Evolutionary conservation across 2,113 vertebrate genomes (phyloP).

Genomic region (Xenopus laevis): DNA sequence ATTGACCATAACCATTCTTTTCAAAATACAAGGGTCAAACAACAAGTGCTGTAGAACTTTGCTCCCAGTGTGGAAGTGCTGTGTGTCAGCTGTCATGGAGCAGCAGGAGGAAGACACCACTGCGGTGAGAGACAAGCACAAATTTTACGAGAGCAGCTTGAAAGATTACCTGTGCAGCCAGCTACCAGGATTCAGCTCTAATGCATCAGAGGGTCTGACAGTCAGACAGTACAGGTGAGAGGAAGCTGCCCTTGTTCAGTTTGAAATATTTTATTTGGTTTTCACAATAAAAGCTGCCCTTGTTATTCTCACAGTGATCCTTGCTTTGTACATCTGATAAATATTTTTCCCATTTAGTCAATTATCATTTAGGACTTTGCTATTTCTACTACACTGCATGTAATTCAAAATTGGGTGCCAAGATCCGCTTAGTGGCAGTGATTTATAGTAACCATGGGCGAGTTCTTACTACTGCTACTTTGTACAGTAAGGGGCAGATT

Average conservation of each 20-base stretch:
- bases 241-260: neutral
- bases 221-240: constrained; percentile 78
- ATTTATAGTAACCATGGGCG: too few species aligned
- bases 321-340: too few species aligned
- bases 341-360: too few species aligned
- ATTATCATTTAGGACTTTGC: too few species aligned
- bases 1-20: neutral
- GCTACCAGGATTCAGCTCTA: constrained; percentile 57
- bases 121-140: constrained; percentile 69
- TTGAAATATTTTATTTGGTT: too few species aligned
- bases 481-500: too few species aligned
- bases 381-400: too few species aligned
- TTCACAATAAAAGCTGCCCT: too few species aligned
- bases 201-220: constrained; percentile 47
- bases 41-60: neutral
- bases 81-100: neutral
- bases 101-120: constrained; percentile 51
- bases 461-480: too few species aligned
- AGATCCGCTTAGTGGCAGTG: too few species aligned
- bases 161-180: constrained; percentile 66
- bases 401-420: too few species aligned
- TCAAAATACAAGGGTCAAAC: neutral
- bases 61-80: neutral
- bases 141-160: constrained; percentile 63
- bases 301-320: too few species aligned